Conservation (phyloP, 2,888 invertebrate genomes). For the Charanyca ferruginea region DNA sequence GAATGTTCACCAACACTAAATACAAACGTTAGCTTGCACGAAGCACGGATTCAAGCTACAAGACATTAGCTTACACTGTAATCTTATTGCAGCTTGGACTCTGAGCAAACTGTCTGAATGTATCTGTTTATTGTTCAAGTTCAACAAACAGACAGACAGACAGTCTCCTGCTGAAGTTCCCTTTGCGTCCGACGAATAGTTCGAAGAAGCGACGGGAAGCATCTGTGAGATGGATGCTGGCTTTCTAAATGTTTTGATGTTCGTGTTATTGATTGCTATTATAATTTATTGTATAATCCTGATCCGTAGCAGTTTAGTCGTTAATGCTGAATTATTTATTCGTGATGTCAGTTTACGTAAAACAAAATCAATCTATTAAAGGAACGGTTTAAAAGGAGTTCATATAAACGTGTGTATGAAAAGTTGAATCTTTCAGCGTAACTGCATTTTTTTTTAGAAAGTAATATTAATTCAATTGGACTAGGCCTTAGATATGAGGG, state of each 20-base stretch:
- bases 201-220: slow-evolving; percentile 52
- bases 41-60: slow-evolving; percentile 1
- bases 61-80: slow-evolving; percentile 15
- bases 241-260: slow-evolving; percentile 62
- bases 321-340: slow-evolving; percentile 33
- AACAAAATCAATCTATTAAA: no score
- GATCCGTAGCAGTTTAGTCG: slow-evolving; percentile 36
- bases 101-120: slow-evolving; percentile 28
- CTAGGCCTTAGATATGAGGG: no score
- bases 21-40: not conserved
- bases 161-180: slow-evolving; percentile 47
- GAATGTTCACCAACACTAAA: not conserved
- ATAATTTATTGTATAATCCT: slow-evolving; percentile 51
- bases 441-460: no score
- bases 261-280: slow-evolving; percentile 50
- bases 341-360: not conserved
- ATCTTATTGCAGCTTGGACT: slow-evolving; percentile 27
- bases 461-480: no score
- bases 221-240: slow-evolving; percentile 8
- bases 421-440: no score
- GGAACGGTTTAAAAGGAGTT: not conserved
- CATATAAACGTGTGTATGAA: no score
- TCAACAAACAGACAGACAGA: slow-evolving; percentile 48
- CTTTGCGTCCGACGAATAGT: slow-evolving; percentile 47
- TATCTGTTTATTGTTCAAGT: slow-evolving; percentile 60